Base-by-base conservation (phyloP, 2,797 vertebrate species). In the Pseudochaenichthys georgianus region DNA sequence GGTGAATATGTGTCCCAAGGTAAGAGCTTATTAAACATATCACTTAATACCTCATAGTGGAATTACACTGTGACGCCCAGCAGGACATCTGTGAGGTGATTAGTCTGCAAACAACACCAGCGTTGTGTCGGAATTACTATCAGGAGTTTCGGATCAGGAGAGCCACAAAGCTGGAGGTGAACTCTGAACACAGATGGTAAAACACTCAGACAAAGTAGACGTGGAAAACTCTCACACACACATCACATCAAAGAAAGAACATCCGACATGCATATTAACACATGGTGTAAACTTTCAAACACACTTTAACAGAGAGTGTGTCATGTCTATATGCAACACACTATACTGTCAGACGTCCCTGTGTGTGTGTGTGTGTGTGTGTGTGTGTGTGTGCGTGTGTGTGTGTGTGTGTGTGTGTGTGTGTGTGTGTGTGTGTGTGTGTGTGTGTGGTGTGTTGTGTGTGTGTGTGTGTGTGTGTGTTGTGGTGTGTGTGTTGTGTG, bases 161-260 rank as follows among this genome's bases (percentile, higher is more conserved):
- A 28, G 17, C 70, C 7, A 64, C 54, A 19, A 6, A 54, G 51
- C 42, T 42, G 10, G 28, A 50, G 23, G 17, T 52, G 54, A 73
- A 28, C 54, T 34, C 51, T 15, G 21, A 74, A 15, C 48, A 23
- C 80, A 86, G 65, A 81, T 83, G 86, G 82, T 70, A 45, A 79
- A 87, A 52, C 67, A 52, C 57, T 87, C 73, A 68, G 62, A 70
- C 47, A 2, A 45, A 53, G 55, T 51, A 31, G 31, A 75, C 11
- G 2, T 72, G 78, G 57, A 81, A 84, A 82, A 78, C 71, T 13
- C 46, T 78, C 59, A 66, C 55, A 79, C 72, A 69, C 53, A 51
- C 45, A 71, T 46, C 51, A 71, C 64, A 66, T 75, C 50, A 70
- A 82, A 82, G 66, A 54, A 43, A 59, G 46, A 62, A 59, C 58